These are phyloP conservation scores for Lepisosteus osseus DNA, from an alignment of 2,113 vertebrate genomes.

Conservation along the genomic window DNA sequence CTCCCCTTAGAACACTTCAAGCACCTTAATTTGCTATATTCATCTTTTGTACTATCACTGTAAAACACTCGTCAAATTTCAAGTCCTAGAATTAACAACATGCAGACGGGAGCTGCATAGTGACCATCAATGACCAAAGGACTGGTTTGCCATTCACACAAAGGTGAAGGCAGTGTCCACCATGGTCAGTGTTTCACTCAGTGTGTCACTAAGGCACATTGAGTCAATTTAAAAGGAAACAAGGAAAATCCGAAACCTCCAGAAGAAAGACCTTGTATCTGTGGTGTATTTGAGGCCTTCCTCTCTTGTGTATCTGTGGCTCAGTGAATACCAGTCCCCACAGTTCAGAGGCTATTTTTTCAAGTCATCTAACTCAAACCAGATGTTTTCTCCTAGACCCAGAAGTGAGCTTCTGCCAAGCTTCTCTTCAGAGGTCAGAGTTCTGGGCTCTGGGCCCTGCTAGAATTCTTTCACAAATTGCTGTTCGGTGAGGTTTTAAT, in stretches of 20 bases:
- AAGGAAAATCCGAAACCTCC: not conserved
- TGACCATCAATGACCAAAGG: too few species aligned
- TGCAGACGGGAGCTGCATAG: too few species aligned
- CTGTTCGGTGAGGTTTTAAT: conserved; percentile 82
- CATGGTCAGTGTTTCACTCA: too few species aligned
- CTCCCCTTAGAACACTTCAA: too few species aligned
- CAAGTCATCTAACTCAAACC: conserved; percentile 83
- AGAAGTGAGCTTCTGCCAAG: conserved; percentile 77
- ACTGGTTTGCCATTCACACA: too few species aligned
- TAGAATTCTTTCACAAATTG: conserved; percentile 87
- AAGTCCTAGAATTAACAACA: too few species aligned
- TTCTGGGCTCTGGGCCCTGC: conserved; percentile 77
- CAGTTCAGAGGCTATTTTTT: conserved; percentile 78
- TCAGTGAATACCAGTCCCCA: conserved; percentile 84
- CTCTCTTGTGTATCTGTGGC: conserved; percentile 68
- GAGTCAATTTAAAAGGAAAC: conserved; percentile 6
- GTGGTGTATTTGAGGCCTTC: conserved; percentile 48
- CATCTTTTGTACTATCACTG: too few species aligned
- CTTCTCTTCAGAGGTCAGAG: conserved; percentile 83
- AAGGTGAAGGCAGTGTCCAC: too few species aligned
- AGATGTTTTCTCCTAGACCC: conserved; percentile 79
- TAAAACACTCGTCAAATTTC: too few species aligned
- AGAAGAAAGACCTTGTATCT: conserved; percentile 5
- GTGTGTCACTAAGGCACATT: not conserved
- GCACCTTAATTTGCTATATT: too few species aligned